Conservation (phyloP, 2,113 vertebrate species). For the Chloroceryle aenea region DNA sequence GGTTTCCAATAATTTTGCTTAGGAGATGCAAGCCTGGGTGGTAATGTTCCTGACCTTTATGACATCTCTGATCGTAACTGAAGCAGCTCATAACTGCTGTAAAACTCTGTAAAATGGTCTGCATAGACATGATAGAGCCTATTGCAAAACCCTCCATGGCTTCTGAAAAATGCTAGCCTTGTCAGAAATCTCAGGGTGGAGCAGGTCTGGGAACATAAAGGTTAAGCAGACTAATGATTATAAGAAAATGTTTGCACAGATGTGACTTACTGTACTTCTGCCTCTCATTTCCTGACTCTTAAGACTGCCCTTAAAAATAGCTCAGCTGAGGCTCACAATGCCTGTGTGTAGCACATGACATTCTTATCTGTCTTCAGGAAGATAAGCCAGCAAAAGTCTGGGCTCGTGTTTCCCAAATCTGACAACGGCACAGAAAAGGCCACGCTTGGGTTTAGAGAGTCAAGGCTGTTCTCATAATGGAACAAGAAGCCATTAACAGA, state of each 20-base stretch:
- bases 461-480: neutral
- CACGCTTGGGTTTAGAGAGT: neutral
- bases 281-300: neutral
- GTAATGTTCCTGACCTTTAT: neutral
- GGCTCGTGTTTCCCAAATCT: neutral
- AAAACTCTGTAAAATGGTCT: neutral
- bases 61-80: neutral
- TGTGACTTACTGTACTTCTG: neutral
- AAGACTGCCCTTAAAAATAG: neutral
- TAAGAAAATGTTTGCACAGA: neutral
- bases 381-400: neutral
- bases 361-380: neutral
- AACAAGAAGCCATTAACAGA: neutral
- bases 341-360: neutral
- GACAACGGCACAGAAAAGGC: neutral
- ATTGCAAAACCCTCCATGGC: neutral
- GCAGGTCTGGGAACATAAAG: neutral
- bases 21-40: neutral
- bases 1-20: neutral
- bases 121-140: neutral
- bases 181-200: constrained; percentile 13
- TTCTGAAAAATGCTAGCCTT: constrained; percentile 9
- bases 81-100: neutral
- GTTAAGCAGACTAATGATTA: neutral
- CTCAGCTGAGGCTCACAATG: neutral